Percentiles rank a stretch among this genome's conserved stretches.
These are phyloP conservation scores for Pinctada fucata DNA, from an alignment of 2,888 invertebrate species.

Conservation along the genomic window DNA sequence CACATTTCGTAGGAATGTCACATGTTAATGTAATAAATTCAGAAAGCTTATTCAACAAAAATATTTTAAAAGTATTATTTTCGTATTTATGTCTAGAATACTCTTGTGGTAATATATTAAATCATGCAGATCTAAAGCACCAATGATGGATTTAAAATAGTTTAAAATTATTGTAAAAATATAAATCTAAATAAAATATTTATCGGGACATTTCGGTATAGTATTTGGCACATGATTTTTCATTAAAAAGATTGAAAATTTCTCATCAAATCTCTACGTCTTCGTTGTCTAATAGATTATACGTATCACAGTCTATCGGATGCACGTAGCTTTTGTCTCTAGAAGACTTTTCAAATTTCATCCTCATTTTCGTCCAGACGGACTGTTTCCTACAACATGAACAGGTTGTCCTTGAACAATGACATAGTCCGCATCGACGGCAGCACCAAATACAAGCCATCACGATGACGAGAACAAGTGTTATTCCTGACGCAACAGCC, in stretches of 20 bases:
- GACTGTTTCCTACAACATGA: neutral
- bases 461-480: conserved; percentile 7
- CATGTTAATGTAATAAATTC: too few species aligned
- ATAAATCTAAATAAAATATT: too few species aligned
- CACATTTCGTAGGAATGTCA: too few species aligned
- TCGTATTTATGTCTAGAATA: too few species aligned
- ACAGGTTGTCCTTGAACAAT: neutral
- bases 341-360: neutral
- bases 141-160: too few species aligned
- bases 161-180: too few species aligned
- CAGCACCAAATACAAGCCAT: conserved; percentile 14
- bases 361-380: neutral
- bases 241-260: neutral
- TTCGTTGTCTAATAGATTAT: neutral
- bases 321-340: neutral
- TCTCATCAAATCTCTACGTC: neutral
- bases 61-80: too few species aligned
- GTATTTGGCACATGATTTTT: neutral
- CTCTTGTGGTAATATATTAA: too few species aligned
- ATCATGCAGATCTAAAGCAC: too few species aligned
- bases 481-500: neutral
- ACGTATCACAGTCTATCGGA: neutral
- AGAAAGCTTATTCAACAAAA: too few species aligned
- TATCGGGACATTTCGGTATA: neutral
- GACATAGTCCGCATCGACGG: neutral